These are phyloP conservation scores for Tachypleus tridentatus DNA, from an alignment of 1,140 invertebrate species.

Conservation along the genomic window DNA sequence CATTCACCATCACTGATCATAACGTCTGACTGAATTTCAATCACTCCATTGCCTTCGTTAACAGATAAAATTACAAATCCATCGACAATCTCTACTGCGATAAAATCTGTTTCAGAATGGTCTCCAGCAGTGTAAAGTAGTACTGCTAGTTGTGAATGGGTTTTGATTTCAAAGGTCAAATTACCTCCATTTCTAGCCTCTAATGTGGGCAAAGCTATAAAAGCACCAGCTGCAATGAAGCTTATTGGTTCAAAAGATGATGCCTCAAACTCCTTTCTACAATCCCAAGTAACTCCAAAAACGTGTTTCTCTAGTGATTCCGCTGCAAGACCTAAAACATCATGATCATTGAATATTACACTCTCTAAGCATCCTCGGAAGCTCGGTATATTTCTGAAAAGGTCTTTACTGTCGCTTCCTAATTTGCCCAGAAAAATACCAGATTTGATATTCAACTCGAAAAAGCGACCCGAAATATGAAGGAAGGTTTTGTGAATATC, in stretches of 20 bases:
- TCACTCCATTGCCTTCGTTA: constrained; percentile 52
- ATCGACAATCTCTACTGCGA: constrained; percentile 59
- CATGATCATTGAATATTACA: constrained; percentile 69
- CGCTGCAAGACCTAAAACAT: constrained; percentile 37
- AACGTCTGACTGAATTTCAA: constrained; percentile 43
- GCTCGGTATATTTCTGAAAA: constrained; percentile 72
- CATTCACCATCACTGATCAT: constrained; percentile 65
- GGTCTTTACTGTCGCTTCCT: constrained; percentile 68
- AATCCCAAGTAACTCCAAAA: constrained; percentile 69
- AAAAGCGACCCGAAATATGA: constrained; percentile 63
- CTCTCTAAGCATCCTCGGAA: constrained; percentile 84
- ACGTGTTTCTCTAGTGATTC: constrained; percentile 14
- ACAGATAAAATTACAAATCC: constrained; percentile 48
- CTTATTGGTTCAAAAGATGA: constrained; percentile 62
- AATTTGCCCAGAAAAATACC: constrained; percentile 80
- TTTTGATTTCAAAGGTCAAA: constrained; percentile 66
- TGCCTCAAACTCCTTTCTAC: constrained; percentile 74
- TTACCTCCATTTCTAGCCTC: constrained; percentile 26
- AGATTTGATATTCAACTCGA: constrained; percentile 83
- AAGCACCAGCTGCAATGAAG: constrained; percentile 47
- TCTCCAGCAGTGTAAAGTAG: constrained; percentile 51
- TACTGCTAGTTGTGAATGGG: constrained; percentile 55
- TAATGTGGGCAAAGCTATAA: constrained; percentile 31
- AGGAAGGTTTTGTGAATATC: constrained; percentile 48
- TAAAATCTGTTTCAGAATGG: constrained; percentile 45